Base-by-base conservation (phyloP, 2,888 invertebrate species). In the Conchocele bisecta region DNA sequence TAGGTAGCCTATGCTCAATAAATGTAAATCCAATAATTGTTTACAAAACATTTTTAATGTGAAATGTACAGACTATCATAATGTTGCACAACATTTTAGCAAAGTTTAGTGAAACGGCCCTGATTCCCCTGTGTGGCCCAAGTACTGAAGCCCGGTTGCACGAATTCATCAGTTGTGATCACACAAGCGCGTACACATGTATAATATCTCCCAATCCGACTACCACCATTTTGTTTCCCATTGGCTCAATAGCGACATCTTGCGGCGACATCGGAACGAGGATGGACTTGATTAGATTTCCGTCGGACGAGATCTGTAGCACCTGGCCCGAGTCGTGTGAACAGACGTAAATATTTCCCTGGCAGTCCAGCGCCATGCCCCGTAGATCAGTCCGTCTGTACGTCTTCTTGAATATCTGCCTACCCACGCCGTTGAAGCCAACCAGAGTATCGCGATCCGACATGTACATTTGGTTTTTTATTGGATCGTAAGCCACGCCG, bases 201-300 rank as follows among this genome's bases (percentile, higher is more conserved):
- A 75, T 50, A 1, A 67, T 56, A 57, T 75, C 73, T 22, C 73
- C 72, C 3, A 79, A 65, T 15, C 75, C 75, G 11, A 72, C 73
- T 11, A 77, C 77, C 1, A 74, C 42, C 74, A 77, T 68, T 58
- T 77, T 77, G 61, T 74, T 77, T 9, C 77, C 77, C 71, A 77
- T 65, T 33, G 77, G 77, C 42, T 77, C 77, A 31, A 77, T 70
- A 11, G 77, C 77, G 61, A 77, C 74, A 65, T 77, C 77, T 61
- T 77, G 77, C 15, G 77, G 77, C 13, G 77, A 77, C 20, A 77
- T 53, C 6, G 77, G 77, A 60, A 77, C 77, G 26, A 77, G 64
- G 20, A 77, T 77, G 5, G 77, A 74, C 44, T 77, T 77, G 48
- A 77, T 68, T 5, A 74, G 54, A 11, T 56, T 57, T 20, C 78